Conservation (phyloP, 2,888 invertebrate genomes). For the Trissonchulus latispiculum region DNA sequence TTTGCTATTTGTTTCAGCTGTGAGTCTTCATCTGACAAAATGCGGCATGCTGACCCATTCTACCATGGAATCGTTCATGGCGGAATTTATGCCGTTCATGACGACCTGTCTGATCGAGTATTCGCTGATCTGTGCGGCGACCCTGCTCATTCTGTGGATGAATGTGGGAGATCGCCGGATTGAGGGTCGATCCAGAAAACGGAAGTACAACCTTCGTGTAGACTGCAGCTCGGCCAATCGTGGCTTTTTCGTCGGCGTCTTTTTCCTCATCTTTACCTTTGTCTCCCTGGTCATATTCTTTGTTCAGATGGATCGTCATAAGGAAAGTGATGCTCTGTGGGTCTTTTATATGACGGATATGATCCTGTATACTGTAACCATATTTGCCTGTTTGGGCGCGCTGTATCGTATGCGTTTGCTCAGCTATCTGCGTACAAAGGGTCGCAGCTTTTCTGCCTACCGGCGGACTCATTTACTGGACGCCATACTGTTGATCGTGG, state of each 20-base stretch:
- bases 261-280: constrained; percentile 74
- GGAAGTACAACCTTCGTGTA: constrained; percentile 20
- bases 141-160: constrained; percentile 93
- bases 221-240: constrained; percentile 25
- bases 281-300: constrained; percentile 91
- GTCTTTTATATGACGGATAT: constrained; percentile 14
- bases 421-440: neutral
- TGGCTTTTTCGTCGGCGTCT: constrained; percentile 80
- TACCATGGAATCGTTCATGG: constrained; percentile 50
- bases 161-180: constrained; percentile 51
- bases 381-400: neutral
- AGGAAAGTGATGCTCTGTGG: constrained; percentile 49
- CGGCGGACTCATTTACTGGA: constrained; percentile 9
- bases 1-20: no score
- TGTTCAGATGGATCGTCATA: constrained; percentile 72
- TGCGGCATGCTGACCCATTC: neutral
- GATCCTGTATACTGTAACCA: constrained; percentile 5
- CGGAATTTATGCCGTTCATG: constrained; percentile 81
- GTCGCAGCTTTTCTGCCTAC: neutral
- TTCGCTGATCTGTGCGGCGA: constrained; percentile 83
- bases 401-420: constrained; percentile 1
- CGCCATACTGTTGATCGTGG: constrained; percentile 20
- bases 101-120: constrained; percentile 93
- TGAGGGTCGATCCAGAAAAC: constrained; percentile 9
- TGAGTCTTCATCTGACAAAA: neutral